Conservation (phyloP, 2,888 invertebrate genomes). For the Rosalia funebris region DNA sequence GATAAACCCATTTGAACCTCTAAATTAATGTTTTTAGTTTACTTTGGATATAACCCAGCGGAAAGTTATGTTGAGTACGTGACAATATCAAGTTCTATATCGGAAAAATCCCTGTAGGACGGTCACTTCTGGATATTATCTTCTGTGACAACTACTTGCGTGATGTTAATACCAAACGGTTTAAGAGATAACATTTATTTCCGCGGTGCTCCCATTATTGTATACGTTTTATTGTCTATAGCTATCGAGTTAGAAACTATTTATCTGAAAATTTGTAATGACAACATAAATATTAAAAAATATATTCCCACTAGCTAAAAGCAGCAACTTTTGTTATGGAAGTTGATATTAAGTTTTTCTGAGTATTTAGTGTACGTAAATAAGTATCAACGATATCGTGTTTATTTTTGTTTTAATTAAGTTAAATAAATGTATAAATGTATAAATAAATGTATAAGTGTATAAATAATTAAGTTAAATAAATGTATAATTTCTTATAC, state of each 20-base stretch:
- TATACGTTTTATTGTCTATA: not conserved
- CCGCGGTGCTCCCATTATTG: not conserved
- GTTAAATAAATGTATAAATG: too few species aligned
- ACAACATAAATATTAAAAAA: too few species aligned
- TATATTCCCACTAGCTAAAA: too few species aligned
- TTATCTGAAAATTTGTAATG: too few species aligned
- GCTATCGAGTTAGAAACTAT: not conserved
- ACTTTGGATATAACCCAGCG: conserved; percentile 29
- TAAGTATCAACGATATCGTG: too few species aligned
- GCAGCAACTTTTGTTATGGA: too few species aligned
- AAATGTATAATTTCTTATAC: too few species aligned
- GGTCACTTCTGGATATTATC: conserved; percentile 22
- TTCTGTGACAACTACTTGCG: conserved; percentile 20
- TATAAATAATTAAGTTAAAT: too few species aligned
- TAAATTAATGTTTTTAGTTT: conserved; percentile 38
- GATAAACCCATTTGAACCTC: conserved; percentile 38
- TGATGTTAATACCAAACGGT: conserved; percentile 11
- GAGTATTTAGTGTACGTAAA: too few species aligned
- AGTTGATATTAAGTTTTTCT: too few species aligned
- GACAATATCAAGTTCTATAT: conserved; percentile 30
- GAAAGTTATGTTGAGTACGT: conserved; percentile 31
- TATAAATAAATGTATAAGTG: too few species aligned
- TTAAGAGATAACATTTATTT: not conserved
- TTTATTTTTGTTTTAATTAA: too few species aligned
- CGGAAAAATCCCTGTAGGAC: conserved; percentile 25